A percentile compares a stretch with the other conserved stretches of the same genome.
Conservation (phyloP, 1,140 invertebrate species). For the Stegodyphus dumicola region DNA sequence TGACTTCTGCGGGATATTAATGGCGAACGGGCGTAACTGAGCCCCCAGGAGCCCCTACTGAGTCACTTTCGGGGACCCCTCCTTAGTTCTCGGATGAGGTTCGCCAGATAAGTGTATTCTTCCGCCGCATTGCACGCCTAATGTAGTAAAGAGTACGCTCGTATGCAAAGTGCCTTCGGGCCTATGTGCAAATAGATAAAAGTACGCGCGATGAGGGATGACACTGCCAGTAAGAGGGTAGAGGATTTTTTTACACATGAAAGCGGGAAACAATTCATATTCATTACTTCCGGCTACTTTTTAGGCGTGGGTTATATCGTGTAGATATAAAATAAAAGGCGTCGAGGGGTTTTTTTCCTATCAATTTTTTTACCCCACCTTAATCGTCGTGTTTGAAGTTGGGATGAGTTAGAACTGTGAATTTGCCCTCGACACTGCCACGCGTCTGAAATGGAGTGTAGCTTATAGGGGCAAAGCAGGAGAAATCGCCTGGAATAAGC, state of each 20-base stretch:
- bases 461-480: neutral
- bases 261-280: conserved; percentile 46
- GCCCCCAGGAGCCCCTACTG: neutral
- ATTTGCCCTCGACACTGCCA: neutral
- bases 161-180: neutral
- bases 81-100: conserved; percentile 27
- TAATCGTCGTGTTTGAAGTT: neutral
- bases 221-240: neutral
- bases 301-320: neutral
- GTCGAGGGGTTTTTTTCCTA: too few relatives aligned
- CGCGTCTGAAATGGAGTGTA: conserved; percentile 36
- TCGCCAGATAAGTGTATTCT: conserved; percentile 58
- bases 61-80: conserved; percentile 13
- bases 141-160: conserved; percentile 23
- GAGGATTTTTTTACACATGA: neutral
- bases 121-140: conserved; percentile 50
- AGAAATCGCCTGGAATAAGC: neutral
- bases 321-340: too few relatives aligned
- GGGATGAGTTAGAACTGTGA: neutral
- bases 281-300: conserved; percentile 53
- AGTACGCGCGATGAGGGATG: neutral
- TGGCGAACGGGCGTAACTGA: neutral
- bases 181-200: conserved; percentile 49
- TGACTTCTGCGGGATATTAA: conserved; percentile 22
- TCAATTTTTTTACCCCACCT: too few relatives aligned